These are phyloP conservation scores for Lamellibrachia satsuma DNA, from an alignment of 2,888 invertebrate species.

Conservation along the genomic window DNA sequence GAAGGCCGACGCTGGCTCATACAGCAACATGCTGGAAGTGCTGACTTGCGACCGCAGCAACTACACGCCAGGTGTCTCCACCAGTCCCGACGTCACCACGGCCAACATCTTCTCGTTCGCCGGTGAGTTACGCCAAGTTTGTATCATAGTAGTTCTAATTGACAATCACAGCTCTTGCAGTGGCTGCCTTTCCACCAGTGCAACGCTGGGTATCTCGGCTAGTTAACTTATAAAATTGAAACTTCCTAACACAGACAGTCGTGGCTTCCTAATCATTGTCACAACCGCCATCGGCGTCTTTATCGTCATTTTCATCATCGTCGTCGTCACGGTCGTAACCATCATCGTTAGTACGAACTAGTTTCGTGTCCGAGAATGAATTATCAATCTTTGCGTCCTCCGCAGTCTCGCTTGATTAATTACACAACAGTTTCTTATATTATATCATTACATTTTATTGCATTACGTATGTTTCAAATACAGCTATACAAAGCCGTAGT, in stretches of 20 bases:
- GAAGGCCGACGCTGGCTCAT: background rate
- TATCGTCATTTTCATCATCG: no score
- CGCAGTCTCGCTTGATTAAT: background rate
- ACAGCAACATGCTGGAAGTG: background rate
- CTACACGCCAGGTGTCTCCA: conserved; percentile 6
- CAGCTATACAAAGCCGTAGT: no score
- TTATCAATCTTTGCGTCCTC: background rate
- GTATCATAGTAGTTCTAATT: background rate
- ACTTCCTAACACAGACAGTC: no score
- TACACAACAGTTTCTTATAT: background rate
- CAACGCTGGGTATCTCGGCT: no score
- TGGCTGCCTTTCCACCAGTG: no score
- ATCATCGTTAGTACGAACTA: no score
- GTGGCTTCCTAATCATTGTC: no score
- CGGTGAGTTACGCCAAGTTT: background rate
- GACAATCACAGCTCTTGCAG: no score
- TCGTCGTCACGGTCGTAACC: no score
- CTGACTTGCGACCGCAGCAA: background rate
- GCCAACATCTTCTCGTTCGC: conserved; percentile 5
- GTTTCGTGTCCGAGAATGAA: background rate
- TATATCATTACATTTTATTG: background rate
- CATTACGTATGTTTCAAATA: no score
- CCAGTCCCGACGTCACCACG: conserved; percentile 6
- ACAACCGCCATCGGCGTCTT: no score
- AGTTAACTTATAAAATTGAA: no score